Conservation (phyloP, 2,113 vertebrate species). For the Capreolus pygargus region DNA sequence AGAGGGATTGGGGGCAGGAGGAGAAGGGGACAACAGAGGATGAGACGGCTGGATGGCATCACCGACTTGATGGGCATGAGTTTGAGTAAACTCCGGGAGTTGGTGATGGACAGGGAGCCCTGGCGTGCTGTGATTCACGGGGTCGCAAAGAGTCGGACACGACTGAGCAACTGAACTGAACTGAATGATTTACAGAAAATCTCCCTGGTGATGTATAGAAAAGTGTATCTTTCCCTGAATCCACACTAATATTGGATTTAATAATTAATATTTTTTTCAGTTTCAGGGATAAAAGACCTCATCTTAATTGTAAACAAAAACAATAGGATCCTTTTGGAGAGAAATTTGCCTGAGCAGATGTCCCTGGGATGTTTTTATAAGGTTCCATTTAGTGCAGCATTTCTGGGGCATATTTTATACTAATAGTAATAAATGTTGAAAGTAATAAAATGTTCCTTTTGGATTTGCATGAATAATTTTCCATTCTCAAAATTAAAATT, state of each 20-base stretch:
- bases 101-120: no score
- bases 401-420: background rate
- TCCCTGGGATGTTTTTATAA: background rate
- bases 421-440: constrained; percentile 9
- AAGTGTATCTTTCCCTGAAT: background rate
- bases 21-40: no score
- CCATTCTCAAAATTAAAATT: constrained; percentile 6
- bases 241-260: background rate
- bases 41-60: no score
- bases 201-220: background rate
- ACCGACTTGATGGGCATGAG: no score
- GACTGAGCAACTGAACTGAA: background rate
- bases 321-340: background rate
- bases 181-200: background rate
- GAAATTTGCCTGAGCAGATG: background rate
- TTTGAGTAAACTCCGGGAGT: no score
- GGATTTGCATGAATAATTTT: background rate
- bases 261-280: background rate
- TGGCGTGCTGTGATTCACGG: background rate
- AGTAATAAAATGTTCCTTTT: constrained; percentile 27
- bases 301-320: constrained; percentile 22
- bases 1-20: no score
- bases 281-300: background rate
- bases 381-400: background rate
- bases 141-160: background rate